phyloP scores from a whole-genome alignment of 2,797 vertebrate genomes.

The Spizella passerina region DNA sequence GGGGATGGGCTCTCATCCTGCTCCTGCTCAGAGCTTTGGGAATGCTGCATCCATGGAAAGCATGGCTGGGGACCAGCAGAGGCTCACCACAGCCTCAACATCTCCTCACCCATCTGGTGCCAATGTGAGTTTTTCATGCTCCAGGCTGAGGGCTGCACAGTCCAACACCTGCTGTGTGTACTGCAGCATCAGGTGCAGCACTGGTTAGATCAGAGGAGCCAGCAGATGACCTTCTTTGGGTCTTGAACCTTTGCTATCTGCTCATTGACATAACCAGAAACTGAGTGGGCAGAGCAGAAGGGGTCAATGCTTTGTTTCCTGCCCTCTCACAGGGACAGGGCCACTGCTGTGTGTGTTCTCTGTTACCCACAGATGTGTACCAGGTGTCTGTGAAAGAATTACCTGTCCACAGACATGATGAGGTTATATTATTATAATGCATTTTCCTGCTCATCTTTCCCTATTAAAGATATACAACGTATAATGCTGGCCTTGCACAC shows the following conservation, averaged over 20 bases:
- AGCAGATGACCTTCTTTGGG: neutral
- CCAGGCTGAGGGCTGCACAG: neutral
- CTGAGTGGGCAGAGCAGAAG: neutral
- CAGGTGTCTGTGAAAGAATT: neutral
- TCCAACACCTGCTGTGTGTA: accelerated
- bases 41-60: neutral
- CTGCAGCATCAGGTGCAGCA: neutral
- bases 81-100: too few species aligned
- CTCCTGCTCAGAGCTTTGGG: accelerated
- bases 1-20: neutral
- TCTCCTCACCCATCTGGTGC: accelerated
- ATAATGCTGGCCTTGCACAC: neutral
- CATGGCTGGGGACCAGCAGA: neutral
- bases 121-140: accelerated
- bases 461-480: neutral
- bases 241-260: neutral
- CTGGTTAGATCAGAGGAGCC: neutral
- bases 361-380: neutral
- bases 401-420: neutral
- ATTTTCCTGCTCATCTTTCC: neutral
- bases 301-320: neutral
- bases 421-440: neutral
- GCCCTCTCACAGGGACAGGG: neutral
- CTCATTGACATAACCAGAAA: neutral
- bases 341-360: neutral